A percentile compares a stretch with the other conserved stretches of the same genome.
These are phyloP conservation scores for Cynoglossus semilaevis DNA, from an alignment of 2,113 vertebrate species.

Conservation along the genomic window DNA sequence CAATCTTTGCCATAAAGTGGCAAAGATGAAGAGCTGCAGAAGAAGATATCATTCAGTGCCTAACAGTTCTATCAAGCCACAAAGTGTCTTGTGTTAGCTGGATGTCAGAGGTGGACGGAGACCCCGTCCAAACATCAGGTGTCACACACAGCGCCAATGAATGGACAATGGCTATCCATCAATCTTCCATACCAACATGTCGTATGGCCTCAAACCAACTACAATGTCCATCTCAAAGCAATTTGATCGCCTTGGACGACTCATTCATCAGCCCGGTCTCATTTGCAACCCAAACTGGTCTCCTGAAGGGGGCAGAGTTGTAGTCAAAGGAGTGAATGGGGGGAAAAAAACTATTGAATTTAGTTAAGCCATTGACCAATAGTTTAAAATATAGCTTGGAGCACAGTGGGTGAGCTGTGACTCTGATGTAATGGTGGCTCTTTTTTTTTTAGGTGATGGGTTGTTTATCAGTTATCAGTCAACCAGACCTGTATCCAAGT, in stretches of 20 bases:
- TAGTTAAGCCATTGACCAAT: conserved; percentile 37
- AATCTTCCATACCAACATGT: conserved; percentile 73
- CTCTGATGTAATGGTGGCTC: conserved; percentile 50
- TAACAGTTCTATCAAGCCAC: conserved; percentile 62
- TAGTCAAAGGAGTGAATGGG: conserved; percentile 36
- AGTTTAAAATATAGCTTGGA: conserved; percentile 54
- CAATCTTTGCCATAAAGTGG: conserved; percentile 50
- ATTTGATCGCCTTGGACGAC: conserved; percentile 68
- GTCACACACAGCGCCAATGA: conserved; percentile 67
- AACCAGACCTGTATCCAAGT: conserved; percentile 52
- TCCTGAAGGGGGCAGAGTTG: conserved; percentile 40
- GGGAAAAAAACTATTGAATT: conserved; percentile 63
- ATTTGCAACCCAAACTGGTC: conserved; percentile 63
- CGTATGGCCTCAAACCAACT: conserved; percentile 60
- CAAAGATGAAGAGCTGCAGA: conserved; percentile 55
- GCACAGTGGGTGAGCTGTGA: conserved; percentile 49
- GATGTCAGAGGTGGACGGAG: conserved; percentile 52
- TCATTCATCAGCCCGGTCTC: conserved; percentile 73
- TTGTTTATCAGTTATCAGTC: conserved; percentile 70
- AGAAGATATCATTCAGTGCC: conserved; percentile 68
- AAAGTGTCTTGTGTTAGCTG: conserved; percentile 46
- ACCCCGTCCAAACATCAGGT: conserved; percentile 66
- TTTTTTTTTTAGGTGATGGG: conserved; percentile 71
- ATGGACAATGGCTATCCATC: conserved; percentile 77
- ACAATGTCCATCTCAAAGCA: conserved; percentile 75